Base-by-base conservation (phyloP, 2,797 vertebrate species). In the Cyprinella venusta region DNA sequence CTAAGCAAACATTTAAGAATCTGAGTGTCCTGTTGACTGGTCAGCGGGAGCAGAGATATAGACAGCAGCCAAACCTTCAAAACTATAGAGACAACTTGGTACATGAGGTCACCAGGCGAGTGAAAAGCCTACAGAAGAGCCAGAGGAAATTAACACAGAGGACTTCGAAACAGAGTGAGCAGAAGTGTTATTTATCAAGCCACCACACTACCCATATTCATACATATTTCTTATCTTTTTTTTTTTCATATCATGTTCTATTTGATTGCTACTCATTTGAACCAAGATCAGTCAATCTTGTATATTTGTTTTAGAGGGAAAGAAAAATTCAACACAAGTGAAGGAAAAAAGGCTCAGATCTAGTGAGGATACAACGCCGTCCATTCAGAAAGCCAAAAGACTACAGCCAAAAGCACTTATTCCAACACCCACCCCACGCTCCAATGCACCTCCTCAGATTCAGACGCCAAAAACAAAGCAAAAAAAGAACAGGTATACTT, bases 11-110 rank as follows among this genome's bases (percentile, higher is more conserved):
- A 26, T 83, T 90, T 65, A 88, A 75, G 78, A 91, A 70, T 13
- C 83, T 94, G 74, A 90, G 86, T 83, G 40, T 79, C 16, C 24
- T 90, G 38, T 15, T 94, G 64, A 87, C 50, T 80, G 69, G 64
- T 1, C 91, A 94, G 61, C 88, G 87, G 76, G 89, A 92, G 26
- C 91, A 92, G 87, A 91, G 84, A 79, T 86, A 85, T 24, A 89
- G 63, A 80, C 88, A 79, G 50, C 89, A 91, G 82, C 78, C 91
- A 0, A 72, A 85, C 67, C 90, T 94, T 8, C 83, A 85, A 48
- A 75, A 8, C 4, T 84, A 92, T 52, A 91, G 92, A 56, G 82
- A 81, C 8, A 86, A 86, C 70, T 67, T 94, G 61, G 16, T 79
- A 30, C 79, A 0, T 42, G 89, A 88, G 7, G 81, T 90, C 21